phyloP scores from a whole-genome alignment of 2,888 invertebrate species.

The Eurytoma californica region DNA sequence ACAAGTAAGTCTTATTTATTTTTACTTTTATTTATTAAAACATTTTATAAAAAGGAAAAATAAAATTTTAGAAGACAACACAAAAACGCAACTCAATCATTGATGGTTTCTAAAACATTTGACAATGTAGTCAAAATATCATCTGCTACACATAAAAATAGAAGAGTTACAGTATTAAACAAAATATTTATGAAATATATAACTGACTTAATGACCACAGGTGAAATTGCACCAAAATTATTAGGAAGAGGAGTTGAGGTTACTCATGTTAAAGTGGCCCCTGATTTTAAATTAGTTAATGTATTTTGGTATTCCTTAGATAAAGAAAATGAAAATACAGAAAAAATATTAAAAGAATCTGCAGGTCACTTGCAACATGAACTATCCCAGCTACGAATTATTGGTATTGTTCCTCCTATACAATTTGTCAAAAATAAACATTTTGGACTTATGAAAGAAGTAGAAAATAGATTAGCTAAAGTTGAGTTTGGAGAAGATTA shows the following conservation, averaged over 20 bases:
- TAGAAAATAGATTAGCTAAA: conserved; percentile 79
- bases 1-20: conserved; percentile 33
- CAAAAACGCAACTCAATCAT: background rate
- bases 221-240: conserved; percentile 78
- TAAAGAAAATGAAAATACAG: conserved; percentile 76
- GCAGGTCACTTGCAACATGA: conserved; percentile 83
- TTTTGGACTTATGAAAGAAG: conserved; percentile 77
- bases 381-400: conserved; percentile 82
- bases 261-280: conserved; percentile 82
- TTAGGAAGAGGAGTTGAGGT: conserved; percentile 84
- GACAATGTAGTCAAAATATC: conserved; percentile 62
- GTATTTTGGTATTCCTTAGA: conserved; percentile 82
- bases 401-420: conserved; percentile 86
- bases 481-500: conserved; percentile 85
- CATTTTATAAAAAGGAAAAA: background rate
- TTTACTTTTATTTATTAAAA: conserved; percentile 11
- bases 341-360: conserved; percentile 77
- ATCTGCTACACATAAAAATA: conserved; percentile 76
- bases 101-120: conserved; percentile 49
- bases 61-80: background rate
- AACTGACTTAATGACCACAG: conserved; percentile 86
- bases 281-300: conserved; percentile 82
- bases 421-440: conserved; percentile 84
- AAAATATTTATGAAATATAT: conserved; percentile 89
- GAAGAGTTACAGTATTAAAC: conserved; percentile 83